A percentile compares a stretch with the other conserved stretches of the same genome.
Evolutionary conservation across 2,888 invertebrate species (phyloP).

Genomic region (Stramonita haemastoma): DNA sequence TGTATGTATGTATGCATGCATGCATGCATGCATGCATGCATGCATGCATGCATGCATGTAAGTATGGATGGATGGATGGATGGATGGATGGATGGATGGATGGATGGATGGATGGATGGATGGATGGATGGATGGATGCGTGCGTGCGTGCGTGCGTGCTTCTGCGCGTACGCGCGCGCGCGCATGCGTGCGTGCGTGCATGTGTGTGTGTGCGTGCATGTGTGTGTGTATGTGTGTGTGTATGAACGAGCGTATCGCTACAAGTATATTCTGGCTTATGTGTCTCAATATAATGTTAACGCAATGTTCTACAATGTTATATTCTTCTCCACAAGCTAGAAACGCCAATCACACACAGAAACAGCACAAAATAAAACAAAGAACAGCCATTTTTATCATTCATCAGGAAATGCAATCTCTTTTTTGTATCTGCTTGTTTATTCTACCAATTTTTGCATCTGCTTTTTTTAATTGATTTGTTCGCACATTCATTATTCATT

Average conservation of each 20-base stretch:
- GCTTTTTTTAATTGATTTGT: no score
- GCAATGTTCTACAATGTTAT: background rate
- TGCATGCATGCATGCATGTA: background rate
- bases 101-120: background rate
- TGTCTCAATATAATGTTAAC: no score
- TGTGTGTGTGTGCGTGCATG: slow-evolving; percentile 14
- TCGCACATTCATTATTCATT: background rate
- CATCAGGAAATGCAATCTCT: background rate
- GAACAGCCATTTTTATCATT: background rate
- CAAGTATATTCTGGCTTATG: no score
- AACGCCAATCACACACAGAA: no score
- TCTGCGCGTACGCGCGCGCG: no score
- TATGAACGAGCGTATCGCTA: no score
- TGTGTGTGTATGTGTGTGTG: slow-evolving; percentile 9
- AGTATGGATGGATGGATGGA: no score
- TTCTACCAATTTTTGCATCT: no score
- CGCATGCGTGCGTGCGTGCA: background rate
- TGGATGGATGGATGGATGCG: background rate
- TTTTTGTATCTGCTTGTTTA: no score
- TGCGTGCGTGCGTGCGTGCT: no score
- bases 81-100: no score
- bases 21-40: background rate
- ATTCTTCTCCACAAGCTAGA: no score
- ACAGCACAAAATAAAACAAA: background rate
- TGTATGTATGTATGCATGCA: slow-evolving; percentile 3